These are phyloP conservation scores for Gymnothorax javanicus DNA, from an alignment of 2,797 vertebrate genomes.

Conservation along the genomic window DNA sequence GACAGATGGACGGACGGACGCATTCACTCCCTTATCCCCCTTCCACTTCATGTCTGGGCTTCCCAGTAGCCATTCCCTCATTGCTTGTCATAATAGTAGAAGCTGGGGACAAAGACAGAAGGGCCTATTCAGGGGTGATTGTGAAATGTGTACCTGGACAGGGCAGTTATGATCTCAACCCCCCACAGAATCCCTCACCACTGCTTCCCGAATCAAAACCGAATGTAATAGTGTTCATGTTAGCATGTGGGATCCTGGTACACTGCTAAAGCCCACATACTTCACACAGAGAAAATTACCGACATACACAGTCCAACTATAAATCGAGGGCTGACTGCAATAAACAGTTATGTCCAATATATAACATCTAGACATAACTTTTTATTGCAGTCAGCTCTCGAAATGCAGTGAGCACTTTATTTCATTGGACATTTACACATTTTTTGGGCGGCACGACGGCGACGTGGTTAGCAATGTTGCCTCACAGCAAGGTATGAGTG, in stretches of 20 bases:
- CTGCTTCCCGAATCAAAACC: not conserved
- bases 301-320: not conserved
- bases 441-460: no score
- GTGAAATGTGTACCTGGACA: not conserved
- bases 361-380: no score
- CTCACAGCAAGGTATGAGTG: no score
- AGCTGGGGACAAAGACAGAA: not conserved
- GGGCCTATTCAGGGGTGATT: not conserved
- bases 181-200: not conserved
- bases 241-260: not conserved
- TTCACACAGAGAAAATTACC: not conserved
- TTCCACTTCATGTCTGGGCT: no score
- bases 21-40: no score
- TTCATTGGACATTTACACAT: no score
- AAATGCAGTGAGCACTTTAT: no score
- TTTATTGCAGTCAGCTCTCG: no score
- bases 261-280: not conserved
- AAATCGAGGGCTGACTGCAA: no score
- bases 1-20: no score
- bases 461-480: no score
- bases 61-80: not conserved
- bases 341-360: no score
- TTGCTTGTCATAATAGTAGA: not conserved
- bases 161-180: not conserved
- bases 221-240: not conserved